A percentile compares a stretch with the other conserved stretches of the same genome.
These are phyloP conservation scores for Heterocephalus glaber DNA, from an alignment of 2,113 vertebrate species.

Conservation along the genomic window DNA sequence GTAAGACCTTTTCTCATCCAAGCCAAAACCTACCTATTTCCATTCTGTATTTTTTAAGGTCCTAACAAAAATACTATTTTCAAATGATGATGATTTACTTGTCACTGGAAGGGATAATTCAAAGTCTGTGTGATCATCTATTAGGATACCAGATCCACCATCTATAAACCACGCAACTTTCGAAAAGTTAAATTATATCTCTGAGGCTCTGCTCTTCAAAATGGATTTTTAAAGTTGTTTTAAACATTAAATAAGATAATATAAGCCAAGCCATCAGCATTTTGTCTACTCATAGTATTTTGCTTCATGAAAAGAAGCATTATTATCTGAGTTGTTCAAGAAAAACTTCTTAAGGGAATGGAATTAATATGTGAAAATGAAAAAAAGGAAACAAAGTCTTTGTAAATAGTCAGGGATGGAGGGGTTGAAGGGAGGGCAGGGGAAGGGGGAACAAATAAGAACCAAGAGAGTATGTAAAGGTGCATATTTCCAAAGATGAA, in stretches of 20 bases:
- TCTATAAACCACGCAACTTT: background rate
- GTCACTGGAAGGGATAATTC: background rate
- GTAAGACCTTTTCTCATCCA: background rate
- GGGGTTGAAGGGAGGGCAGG: too few species aligned
- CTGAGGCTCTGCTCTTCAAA: conserved; percentile 8
- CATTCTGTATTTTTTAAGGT: background rate
- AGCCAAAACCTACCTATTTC: background rate
- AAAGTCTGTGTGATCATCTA: background rate
- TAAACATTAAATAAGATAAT: background rate
- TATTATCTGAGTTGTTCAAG: background rate
- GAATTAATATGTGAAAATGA: too few species aligned
- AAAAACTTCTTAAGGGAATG: background rate
- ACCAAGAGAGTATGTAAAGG: too few species aligned
- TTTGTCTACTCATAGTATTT: background rate
- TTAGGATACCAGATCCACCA: background rate
- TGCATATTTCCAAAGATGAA: too few species aligned
- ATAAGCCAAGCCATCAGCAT: background rate
- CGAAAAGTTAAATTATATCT: background rate
- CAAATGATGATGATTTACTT: conserved; percentile 13
- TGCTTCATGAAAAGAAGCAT: background rate
- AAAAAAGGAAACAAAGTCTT: too few species aligned
- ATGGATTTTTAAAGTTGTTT: background rate
- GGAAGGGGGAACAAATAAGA: too few species aligned
- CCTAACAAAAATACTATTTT: background rate
- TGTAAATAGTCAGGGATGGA: too few species aligned